These are phyloP conservation scores for Mohoua ochrocephala DNA, from an alignment of 2,113 vertebrate genomes.

Conservation along the genomic window DNA sequence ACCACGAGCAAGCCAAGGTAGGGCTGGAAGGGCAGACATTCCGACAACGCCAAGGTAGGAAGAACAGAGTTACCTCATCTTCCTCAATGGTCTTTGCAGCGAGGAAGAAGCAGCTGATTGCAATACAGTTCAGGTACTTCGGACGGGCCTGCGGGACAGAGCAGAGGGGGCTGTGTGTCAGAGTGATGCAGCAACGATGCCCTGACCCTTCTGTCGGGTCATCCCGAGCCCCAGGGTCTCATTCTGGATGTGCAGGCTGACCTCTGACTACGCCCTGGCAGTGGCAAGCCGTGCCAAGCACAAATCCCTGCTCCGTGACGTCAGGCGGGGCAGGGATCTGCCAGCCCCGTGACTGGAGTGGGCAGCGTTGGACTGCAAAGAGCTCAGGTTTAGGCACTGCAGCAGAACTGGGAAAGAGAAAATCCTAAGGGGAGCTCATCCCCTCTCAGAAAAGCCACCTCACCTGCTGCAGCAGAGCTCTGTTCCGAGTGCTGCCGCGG, in stretches of 20 bases:
- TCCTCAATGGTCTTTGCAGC: conserved; percentile 95
- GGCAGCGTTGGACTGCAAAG: neutral
- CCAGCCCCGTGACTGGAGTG: accelerated
- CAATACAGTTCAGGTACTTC: conserved; percentile 96
- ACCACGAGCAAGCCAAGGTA: neutral
- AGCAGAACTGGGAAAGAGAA: neutral
- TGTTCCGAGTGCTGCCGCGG: neutral
- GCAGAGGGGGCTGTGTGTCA: neutral
- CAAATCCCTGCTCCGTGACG: neutral
- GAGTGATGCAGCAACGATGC: accelerated
- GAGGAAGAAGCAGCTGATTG: conserved; percentile 95
- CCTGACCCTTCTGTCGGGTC: neutral
- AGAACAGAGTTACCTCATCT: conserved; percentile 82
- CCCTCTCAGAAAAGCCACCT: neutral
- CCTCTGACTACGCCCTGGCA: neutral
- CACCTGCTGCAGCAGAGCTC: neutral
- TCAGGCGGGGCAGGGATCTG: neutral
- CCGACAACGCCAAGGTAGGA: accelerated
- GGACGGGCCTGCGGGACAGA: conserved; percentile 83
- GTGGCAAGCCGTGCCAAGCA: neutral
- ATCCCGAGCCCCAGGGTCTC: neutral
- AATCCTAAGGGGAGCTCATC: neutral
- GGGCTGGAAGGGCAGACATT: neutral
- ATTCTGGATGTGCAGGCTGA: neutral
- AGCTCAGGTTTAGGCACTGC: neutral